These are phyloP conservation scores for Barypeithes pellucidus DNA, from an alignment of 2,888 invertebrate species.

Conservation along the genomic window DNA sequence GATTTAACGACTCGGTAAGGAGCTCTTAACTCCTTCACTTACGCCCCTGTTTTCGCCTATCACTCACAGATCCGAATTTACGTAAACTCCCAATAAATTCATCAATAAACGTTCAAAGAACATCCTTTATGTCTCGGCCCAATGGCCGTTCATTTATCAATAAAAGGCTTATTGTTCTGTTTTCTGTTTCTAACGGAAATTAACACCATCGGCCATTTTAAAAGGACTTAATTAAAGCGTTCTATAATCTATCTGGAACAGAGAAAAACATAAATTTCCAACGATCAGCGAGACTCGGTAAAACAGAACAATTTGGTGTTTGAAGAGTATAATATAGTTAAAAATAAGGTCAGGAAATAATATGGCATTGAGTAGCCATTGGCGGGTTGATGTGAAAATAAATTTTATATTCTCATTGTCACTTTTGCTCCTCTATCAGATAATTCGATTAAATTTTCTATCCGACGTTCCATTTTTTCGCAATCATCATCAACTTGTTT, in stretches of 20 bases:
- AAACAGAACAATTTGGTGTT: constrained; percentile 24
- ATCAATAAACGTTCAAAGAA: constrained; percentile 21
- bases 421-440: no score
- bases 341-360: not conserved
- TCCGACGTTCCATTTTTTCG: no score
- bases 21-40: no score
- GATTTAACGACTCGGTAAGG: no score
- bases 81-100: constrained; percentile 22
- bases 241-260: constrained; percentile 31
- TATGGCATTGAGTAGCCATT: not conserved
- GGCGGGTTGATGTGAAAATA: not conserved
- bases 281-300: constrained; percentile 11
- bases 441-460: no score
- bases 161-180: constrained; percentile 28
- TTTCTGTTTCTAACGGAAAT: constrained; percentile 29
- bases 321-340: constrained; percentile 5
- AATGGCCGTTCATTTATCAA: constrained; percentile 28
- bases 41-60: constrained; percentile 4
- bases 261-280: constrained; percentile 26
- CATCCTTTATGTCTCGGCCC: constrained; percentile 16
- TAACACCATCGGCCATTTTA: constrained; percentile 36
- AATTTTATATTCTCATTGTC: no score
- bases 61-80: constrained; percentile 11
- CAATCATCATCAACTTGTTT: no score
- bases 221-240: constrained; percentile 33